Conservation (phyloP, 2,888 invertebrate genomes). For the Dicyrtomina minuta region DNA sequence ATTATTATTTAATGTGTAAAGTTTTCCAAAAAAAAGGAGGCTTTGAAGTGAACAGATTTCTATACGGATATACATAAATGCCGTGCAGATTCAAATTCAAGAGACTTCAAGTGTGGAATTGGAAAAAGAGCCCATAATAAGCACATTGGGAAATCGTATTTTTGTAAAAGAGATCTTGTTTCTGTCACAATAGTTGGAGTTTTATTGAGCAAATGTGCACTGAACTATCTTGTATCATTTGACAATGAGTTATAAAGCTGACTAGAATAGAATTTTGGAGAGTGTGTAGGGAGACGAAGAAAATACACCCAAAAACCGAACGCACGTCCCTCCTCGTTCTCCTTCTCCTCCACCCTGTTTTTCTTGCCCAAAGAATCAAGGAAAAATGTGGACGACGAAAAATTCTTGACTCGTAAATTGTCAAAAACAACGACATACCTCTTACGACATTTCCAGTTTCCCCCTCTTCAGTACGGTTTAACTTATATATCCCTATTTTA, state of each 20-base stretch:
- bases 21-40: too few species aligned
- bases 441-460: background rate
- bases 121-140: too few species aligned
- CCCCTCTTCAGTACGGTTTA: background rate
- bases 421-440: constrained; percentile 20
- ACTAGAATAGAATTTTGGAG: constrained; percentile 6
- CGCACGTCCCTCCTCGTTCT: background rate
- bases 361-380: background rate
- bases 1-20: too few species aligned
- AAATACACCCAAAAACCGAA: background rate
- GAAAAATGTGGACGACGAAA: background rate
- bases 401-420: constrained; percentile 17
- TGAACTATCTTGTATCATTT: constrained; percentile 12
- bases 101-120: too few species aligned
- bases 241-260: constrained; percentile 17
- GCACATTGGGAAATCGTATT: too few species aligned
- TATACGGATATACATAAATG: too few species aligned
- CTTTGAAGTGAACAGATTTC: too few species aligned
- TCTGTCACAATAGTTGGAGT: background rate
- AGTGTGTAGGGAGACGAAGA: background rate
- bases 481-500: too few species aligned
- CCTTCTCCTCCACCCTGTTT: background rate
- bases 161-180: too few species aligned
- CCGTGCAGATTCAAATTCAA: too few species aligned
- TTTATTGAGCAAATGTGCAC: constrained; percentile 21